Evolutionary conservation across 2,113 vertebrate species (phyloP).

Genomic region (Thermophis baileyi): DNA sequence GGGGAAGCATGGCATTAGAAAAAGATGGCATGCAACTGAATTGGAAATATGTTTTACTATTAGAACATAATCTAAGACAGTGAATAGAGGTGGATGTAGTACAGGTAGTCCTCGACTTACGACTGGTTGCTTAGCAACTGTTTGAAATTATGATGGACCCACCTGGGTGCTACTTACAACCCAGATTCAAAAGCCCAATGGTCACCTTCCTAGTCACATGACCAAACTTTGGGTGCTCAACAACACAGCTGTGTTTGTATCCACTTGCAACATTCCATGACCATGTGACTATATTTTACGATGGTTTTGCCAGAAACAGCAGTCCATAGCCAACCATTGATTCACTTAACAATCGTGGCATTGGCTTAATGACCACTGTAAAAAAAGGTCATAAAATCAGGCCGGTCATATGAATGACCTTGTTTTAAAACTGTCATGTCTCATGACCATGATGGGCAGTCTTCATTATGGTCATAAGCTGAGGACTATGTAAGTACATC

Average conservation of each 20-base stretch:
- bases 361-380: background rate
- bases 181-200: background rate
- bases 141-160: background rate
- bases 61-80: background rate
- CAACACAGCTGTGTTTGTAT: background rate
- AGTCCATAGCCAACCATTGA: background rate
- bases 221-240: background rate
- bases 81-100: background rate
- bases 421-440: background rate
- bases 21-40: background rate
- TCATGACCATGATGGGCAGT: background rate
- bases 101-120: background rate
- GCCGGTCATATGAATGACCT: background rate
- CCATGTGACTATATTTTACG: too few relatives aligned
- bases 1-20: background rate
- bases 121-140: background rate
- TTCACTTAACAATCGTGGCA: background rate
- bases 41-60: fast-evolving
- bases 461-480: background rate
- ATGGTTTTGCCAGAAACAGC: too few relatives aligned
- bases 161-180: background rate
- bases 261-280: background rate
- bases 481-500: background rate
- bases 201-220: background rate
- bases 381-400: background rate